These are phyloP conservation scores for Zele albiditarsus DNA, from an alignment of 2,888 invertebrate genomes.

Conservation along the genomic window DNA sequence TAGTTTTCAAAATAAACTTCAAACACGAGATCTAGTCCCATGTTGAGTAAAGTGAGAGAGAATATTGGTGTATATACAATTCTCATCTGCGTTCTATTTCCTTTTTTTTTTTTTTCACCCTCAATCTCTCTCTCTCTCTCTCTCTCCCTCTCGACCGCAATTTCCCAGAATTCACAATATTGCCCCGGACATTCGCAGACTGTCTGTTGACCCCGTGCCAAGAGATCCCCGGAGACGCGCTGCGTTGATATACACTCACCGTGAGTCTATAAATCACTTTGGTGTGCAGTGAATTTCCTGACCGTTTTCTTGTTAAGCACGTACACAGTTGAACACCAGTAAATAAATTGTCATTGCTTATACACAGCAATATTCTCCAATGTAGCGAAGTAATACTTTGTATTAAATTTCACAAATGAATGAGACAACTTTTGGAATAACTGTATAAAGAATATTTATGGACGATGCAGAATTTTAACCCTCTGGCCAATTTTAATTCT, in stretches of 20 bases:
- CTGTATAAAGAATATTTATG: conserved; percentile 26
- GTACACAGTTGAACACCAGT: conserved; percentile 11
- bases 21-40: conserved; percentile 51
- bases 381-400: conserved; percentile 21
- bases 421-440: not conserved
- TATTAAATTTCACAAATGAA: conserved; percentile 31
- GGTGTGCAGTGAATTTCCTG: conserved; percentile 44
- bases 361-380: not conserved
- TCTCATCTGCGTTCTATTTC: no score
- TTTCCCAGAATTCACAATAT: conserved; percentile 65
- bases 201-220: conserved; percentile 65
- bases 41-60: conserved; percentile 1
- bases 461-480: not conserved
- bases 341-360: conserved; percentile 32
- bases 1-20: conserved; percentile 67
- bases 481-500: not conserved
- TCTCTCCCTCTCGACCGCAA: conserved; percentile 31
- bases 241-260: conserved; percentile 47
- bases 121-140: not conserved
- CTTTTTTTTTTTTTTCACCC: no score
- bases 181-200: conserved; percentile 64
- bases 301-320: conserved; percentile 22
- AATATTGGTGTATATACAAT: no score
- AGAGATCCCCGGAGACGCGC: conserved; percentile 47
- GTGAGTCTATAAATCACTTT: conserved; percentile 45